Base-by-base conservation (phyloP, 1,140 invertebrate species). In the Marisa cornuarietis region DNA sequence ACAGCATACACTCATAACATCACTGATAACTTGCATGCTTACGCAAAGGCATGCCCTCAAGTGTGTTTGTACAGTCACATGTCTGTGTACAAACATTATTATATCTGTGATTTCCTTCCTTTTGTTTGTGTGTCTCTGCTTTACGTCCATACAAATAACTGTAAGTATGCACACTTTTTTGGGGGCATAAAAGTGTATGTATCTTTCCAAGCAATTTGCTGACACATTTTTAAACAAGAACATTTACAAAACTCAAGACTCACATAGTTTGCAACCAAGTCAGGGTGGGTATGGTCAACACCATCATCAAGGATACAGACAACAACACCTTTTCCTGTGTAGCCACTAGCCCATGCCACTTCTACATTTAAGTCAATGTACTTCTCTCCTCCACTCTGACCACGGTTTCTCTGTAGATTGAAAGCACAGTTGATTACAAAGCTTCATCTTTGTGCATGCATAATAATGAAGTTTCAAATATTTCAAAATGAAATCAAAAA, bases 281-380 rank as follows among this genome's bases (percentile, higher is more conserved):
- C 92, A 10, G 87, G 86, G 84, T 92, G 91, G 1, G 79, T 84
- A 72, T 90, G 88, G 76, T 92, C 88, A 8, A 92, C 82, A 11
- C 91, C 92, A 83, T 92, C 92, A 84, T 92, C 92, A 51, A 92
- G 81, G 58, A 92, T 89, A 61, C 85, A 85, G 22, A 92, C 84
- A 13, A 87, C 86, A 10, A 92, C 85, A 20, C 91, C 91, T n/a
- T 81, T 79, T 10, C 92, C 92, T 2, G 88, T 89, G 68, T 87
- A 86, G 0, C 90, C 91, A 58, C 87, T 84, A 62, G 86, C 69
- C 92, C 92, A 92, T 0, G 85, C 91, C 22, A 88, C 83, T 31
- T 83, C 80, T 13, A 93, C 89, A 84, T 92, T 92, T 61, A 92
- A 73, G 82, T 92, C 91, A n/a, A 90, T 79, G 51, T 84, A 88